Base-by-base conservation (phyloP, 2,888 invertebrate species). In the Drosophila planitibia region DNA sequence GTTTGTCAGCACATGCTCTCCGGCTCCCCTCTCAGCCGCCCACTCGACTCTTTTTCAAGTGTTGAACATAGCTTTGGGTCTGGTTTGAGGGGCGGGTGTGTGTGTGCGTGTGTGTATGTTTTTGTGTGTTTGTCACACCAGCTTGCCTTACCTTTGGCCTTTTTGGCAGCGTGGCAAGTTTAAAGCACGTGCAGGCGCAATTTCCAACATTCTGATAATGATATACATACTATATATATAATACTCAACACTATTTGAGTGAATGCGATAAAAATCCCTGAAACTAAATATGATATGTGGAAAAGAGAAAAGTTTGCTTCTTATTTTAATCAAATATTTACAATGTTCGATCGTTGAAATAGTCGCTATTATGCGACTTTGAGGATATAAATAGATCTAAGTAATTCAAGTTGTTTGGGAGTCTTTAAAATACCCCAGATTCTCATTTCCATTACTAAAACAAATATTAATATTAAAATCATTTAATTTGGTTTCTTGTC, bases 131-230 rank as follows among this genome's bases (percentile, higher is more conserved):
- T 62, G n/a, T 62, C 64, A 73, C 70, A 69, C 53, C 65, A 68
- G 51, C 74, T 70, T 70, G 72, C 69, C 72, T 79, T 82, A 70
- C 82, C 82, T 82, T 82, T 81, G 82, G 61, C 79, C 75, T 81
- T 81, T 81, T 79, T 76, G 81, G 70, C 76, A 80, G 49, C 72
- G 12, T 67, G 52, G 76, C 76, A 61, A 60, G 49, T 39, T 67
- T 70, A 63, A 75, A 69, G 62, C 61, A 65, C 61, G 63, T 69
- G 58, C 52, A 61, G 32, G 44, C 65, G 68, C 61, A 65, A 32
- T 65, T 67, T 44, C 32, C 55, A 51, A 49, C 64, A 61, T 44
- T 53, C 41, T 51, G 28, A 28, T 41, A 52, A 59, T 76, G 55
- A 61, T 55, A 61, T 57, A 57, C 39, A 64, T 76, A 64, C 58